A percentile compares a stretch with the other conserved stretches of the same genome.
Conservation (phyloP, 2,113 vertebrate species). For the Pardalotus punctatus region DNA sequence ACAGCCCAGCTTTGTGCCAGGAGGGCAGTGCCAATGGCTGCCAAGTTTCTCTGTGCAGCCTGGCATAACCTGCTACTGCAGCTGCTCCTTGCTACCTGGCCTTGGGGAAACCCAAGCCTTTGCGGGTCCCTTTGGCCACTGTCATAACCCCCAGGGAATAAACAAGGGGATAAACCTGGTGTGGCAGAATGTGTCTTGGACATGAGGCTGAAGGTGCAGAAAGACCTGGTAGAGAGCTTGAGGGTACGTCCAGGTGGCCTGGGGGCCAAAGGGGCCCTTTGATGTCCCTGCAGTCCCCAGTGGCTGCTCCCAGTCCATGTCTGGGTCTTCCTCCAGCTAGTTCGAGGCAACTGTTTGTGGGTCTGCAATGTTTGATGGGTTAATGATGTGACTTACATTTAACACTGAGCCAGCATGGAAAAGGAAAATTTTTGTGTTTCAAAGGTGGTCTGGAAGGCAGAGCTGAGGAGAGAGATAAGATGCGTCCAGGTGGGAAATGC, state of each 20-base stretch:
- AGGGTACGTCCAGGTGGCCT: not conserved
- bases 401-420: not conserved
- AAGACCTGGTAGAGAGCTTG: fast-evolving
- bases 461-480: fast-evolving
- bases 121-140: not conserved
- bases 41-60: not conserved
- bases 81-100: not conserved
- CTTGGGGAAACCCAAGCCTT: fast-evolving
- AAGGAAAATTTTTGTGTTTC: not conserved
- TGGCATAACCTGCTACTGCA: fast-evolving
- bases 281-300: fast-evolving
- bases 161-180: not conserved
- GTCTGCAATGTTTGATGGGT: not conserved
- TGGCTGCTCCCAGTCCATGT: fast-evolving
- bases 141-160: not conserved
- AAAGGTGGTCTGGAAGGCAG: not conserved
- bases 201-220: fast-evolving
- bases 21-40: not conserved
- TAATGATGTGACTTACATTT: not conserved
- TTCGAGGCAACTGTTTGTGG: not conserved
- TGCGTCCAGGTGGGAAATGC: fast-evolving
- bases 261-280: not conserved
- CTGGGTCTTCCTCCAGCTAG: not conserved
- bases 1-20: not conserved
- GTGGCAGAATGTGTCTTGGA: fast-evolving